phyloP scores from a whole-genome alignment of 2,888 invertebrate genomes.

The Thecocarcelia acutangulata region DNA sequence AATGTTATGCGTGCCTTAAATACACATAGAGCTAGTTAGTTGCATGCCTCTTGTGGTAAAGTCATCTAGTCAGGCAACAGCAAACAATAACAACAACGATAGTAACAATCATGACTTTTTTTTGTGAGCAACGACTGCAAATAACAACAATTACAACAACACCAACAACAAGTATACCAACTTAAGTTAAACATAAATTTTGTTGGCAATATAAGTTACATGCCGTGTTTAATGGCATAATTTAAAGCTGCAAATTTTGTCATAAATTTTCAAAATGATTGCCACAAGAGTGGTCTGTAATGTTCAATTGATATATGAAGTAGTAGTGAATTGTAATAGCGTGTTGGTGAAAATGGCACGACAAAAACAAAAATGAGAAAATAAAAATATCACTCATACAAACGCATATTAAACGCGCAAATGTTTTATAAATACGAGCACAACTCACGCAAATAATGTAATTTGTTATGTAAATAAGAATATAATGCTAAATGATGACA shows the following conservation, averaged over 20 bases:
- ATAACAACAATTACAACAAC: slow-evolving; percentile 36
- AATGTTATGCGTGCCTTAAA: slow-evolving; percentile 74
- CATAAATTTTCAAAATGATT: slow-evolving; percentile 77
- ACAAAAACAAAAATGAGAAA: neutral
- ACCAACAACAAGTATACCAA: slow-evolving; percentile 51
- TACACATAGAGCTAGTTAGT: slow-evolving; percentile 36
- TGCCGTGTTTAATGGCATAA: slow-evolving; percentile 81
- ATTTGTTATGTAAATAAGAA: slow-evolving; percentile 67
- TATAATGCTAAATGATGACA: slow-evolving; percentile 60
- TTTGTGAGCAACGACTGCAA: slow-evolving; percentile 51
- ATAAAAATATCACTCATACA: slow-evolving; percentile 32
- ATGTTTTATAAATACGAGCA: slow-evolving; percentile 33
- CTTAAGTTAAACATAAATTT: slow-evolving; percentile 68
- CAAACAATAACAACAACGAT: slow-evolving; percentile 19
- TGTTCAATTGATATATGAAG: slow-evolving; percentile 69
- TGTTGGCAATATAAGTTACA: slow-evolving; percentile 78
- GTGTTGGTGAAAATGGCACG: slow-evolving; percentile 53
- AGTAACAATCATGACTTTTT: slow-evolving; percentile 48
- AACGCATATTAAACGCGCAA: neutral
- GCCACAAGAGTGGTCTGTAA: slow-evolving; percentile 69
- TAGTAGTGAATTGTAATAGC: slow-evolving; percentile 59
- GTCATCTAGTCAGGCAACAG: slow-evolving; percentile 43
- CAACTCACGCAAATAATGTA: slow-evolving; percentile 59
- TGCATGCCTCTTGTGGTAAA: slow-evolving; percentile 56
- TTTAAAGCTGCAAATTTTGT: slow-evolving; percentile 81